Evolutionary conservation across 2,113 vertebrate species (phyloP).

Genomic region (Orcinus orca): DNA sequence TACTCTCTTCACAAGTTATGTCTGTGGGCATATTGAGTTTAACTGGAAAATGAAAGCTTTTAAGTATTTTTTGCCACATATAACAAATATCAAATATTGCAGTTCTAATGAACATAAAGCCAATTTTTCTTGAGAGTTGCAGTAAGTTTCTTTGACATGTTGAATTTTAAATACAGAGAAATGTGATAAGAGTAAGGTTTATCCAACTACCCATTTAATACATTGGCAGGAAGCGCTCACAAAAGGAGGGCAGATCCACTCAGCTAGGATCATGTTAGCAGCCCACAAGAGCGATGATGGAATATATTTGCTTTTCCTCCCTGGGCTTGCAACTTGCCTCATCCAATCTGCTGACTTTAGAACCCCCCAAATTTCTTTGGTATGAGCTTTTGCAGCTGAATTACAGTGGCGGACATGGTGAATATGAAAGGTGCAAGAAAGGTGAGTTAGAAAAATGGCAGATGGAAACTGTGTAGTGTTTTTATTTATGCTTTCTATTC

Average conservation of each 20-base stretch:
- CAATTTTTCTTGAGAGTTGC: not conserved
- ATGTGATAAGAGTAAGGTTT: constrained; percentile 24
- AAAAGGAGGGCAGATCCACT: constrained; percentile 16
- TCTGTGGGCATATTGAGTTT: not conserved
- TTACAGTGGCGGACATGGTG: constrained; percentile 41
- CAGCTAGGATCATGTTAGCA: constrained; percentile 25
- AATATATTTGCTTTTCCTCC: constrained; percentile 52
- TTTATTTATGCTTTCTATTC: constrained; percentile 61
- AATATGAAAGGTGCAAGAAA: constrained; percentile 35
- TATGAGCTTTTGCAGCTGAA: constrained; percentile 49
- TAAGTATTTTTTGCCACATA: not conserved
- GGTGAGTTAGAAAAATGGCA: constrained; percentile 52
- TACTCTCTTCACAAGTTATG: not conserved
- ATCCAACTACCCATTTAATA: not conserved
- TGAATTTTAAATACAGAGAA: constrained; percentile 45
- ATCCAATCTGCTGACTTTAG: constrained; percentile 54
- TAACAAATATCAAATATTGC: not conserved
- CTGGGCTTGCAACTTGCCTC: constrained; percentile 26
- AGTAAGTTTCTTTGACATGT: not conserved
- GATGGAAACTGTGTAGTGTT: constrained; percentile 36
- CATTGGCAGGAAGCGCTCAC: constrained; percentile 2
- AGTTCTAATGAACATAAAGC: not conserved
- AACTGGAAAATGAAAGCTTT: not conserved
- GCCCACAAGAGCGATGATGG: not conserved
- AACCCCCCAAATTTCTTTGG: not conserved